These are phyloP conservation scores for Axea sp. DNA, from an alignment of 2,888 invertebrate genomes.

Conservation along the genomic window DNA sequence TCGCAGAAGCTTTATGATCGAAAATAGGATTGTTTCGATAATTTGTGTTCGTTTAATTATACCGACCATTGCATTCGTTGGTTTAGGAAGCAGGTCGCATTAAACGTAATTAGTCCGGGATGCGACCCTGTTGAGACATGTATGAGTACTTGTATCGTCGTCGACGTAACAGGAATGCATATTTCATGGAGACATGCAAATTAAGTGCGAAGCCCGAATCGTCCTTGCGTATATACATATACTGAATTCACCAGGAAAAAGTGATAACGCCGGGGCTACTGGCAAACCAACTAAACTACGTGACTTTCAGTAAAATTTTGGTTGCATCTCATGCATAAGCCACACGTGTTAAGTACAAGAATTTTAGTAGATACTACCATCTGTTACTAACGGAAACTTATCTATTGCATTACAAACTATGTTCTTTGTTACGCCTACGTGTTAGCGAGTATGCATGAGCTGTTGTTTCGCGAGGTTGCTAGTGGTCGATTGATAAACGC, in stretches of 20 bases:
- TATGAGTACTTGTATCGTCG: constrained; percentile 56
- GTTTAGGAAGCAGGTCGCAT: constrained; percentile 34
- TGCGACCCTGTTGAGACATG: constrained; percentile 53
- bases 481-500: constrained; percentile 50
- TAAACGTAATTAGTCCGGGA: constrained; percentile 64
- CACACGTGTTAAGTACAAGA: constrained; percentile 57
- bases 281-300: constrained; percentile 43
- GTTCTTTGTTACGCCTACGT: constrained; percentile 29
- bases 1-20: too few relatives aligned
- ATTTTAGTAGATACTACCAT: constrained; percentile 41
- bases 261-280: constrained; percentile 18
- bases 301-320: constrained; percentile 57
- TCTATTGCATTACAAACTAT: constrained; percentile 47
- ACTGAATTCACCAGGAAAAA: constrained; percentile 53
- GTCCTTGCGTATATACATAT: constrained; percentile 59
- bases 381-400: constrained; percentile 44
- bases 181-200: constrained; percentile 71
- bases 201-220: constrained; percentile 66
- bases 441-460: constrained; percentile 19
- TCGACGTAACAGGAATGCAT: constrained; percentile 68
- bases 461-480: constrained; percentile 22
- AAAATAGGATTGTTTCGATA: constrained; percentile 54
- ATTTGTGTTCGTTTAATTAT: constrained; percentile 47
- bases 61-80: constrained; percentile 36
- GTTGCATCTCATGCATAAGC: constrained; percentile 59